Evolutionary conservation across 30 jellyfish, hydroid and myxozoan genomes (phyloP).

Genomic region (Mastigias papua): DNA sequence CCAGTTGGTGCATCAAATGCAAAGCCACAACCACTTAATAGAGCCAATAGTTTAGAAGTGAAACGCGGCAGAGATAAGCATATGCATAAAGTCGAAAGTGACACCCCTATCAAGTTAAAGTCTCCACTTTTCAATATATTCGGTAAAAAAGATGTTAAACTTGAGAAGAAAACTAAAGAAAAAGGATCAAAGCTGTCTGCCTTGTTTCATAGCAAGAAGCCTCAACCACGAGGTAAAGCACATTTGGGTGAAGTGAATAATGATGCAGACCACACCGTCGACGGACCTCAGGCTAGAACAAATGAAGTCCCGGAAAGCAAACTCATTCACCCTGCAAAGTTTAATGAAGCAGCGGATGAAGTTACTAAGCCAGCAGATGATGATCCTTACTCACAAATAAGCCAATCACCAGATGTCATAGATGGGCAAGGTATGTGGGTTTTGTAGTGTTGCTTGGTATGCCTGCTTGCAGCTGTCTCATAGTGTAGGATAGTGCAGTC

Average conservation of each 20-base stretch:
- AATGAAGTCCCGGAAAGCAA: neutral
- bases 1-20: constrained; percentile 13
- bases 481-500: too few relatives aligned
- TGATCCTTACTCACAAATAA: neutral
- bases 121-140: constrained; percentile 67
- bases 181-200: constrained; percentile 40
- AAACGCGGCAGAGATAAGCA: neutral
- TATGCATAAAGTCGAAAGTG: constrained; percentile 3
- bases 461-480: too few relatives aligned
- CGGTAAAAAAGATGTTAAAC: constrained; percentile 32
- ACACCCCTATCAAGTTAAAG: constrained; percentile 24
- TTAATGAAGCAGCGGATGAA: constrained; percentile 1
- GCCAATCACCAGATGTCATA: neutral
- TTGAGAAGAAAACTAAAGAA: constrained; percentile 43
- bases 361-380: neutral
- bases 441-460: neutral
- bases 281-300: neutral
- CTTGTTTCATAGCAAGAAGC: constrained; percentile 60
- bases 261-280: too few relatives aligned
- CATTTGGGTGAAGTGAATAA: neutral
- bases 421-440: neutral
- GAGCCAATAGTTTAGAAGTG: constrained; percentile 18
- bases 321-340: neutral
- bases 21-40: constrained; percentile 35
- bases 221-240: constrained; percentile 9